These are phyloP conservation scores for Girardinichthys multiradiatus DNA, from an alignment of 2,113 vertebrate species.

Conservation along the genomic window DNA sequence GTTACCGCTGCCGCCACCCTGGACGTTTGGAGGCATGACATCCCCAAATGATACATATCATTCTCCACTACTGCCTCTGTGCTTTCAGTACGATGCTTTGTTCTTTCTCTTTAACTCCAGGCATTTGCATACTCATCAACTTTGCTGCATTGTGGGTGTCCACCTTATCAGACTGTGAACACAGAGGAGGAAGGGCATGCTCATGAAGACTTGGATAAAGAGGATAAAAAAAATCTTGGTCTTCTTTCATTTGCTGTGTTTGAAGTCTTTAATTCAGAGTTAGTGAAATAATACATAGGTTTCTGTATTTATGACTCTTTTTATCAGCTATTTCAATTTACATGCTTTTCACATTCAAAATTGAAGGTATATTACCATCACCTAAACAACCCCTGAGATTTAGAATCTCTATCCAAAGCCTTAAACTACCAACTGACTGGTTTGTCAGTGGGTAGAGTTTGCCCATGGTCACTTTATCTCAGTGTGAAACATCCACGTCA, in stretches of 20 bases:
- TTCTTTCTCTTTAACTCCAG: slow-evolving; percentile 35
- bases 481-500: not conserved
- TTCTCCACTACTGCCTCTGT: slow-evolving; percentile 40
- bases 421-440: not conserved
- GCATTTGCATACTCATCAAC: slow-evolving; percentile 73
- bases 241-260: too few species aligned
- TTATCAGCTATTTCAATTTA: not conserved
- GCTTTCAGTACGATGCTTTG: slow-evolving; percentile 25
- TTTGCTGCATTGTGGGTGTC: slow-evolving; percentile 61
- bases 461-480: not conserved
- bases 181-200: slow-evolving; percentile 62
- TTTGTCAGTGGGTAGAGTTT: slow-evolving; percentile 8
- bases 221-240: slow-evolving; percentile 4
- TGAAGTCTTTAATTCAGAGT: not conserved
- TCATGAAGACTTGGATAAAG: slow-evolving; percentile 44
- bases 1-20: slow-evolving; percentile 74
- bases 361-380: not conserved
- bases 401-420: not conserved
- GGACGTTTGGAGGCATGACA: slow-evolving; percentile 70
- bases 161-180: slow-evolving; percentile 38
- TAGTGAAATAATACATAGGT: not conserved
- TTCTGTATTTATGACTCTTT: not conserved
- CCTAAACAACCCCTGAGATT: not conserved
- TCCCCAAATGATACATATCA: slow-evolving; percentile 75
- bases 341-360: not conserved